Evolutionary conservation across 2,113 vertebrate genomes (phyloP).

Genomic region (Struthio camelus): DNA sequence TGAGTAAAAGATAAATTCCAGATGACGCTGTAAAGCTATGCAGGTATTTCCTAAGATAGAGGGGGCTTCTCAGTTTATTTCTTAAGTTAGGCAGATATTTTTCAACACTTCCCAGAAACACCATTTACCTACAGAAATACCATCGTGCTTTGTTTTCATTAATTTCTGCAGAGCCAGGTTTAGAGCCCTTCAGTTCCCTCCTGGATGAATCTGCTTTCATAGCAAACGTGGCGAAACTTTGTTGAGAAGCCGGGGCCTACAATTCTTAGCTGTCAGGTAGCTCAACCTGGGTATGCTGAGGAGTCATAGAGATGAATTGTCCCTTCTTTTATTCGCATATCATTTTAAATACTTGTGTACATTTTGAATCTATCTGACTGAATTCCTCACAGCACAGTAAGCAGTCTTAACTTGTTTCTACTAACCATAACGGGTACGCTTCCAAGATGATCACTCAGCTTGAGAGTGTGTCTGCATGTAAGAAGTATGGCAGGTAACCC

Average conservation of each 20-base stretch:
- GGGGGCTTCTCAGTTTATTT: neutral
- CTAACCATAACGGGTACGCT: rapidly evolving
- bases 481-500: neutral
- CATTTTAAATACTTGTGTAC: neutral
- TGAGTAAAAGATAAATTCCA: neutral
- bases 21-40: neutral
- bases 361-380: neutral
- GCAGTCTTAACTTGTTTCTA: neutral
- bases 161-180: neutral
- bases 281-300: neutral
- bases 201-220: neutral
- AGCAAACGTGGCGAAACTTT: neutral
- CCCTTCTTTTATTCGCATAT: neutral
- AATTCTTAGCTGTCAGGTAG: neutral
- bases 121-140: neutral
- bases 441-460: neutral
- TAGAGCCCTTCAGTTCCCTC: neutral
- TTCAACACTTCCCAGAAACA: neutral
- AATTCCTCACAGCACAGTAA: neutral
- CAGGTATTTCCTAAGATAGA: neutral
- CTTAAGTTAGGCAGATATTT: neutral
- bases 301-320: neutral
- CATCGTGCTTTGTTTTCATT: neutral
- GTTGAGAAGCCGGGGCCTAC: neutral
- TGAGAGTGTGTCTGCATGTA: neutral